A percentile compares a stretch with the other conserved stretches of the same genome.
Evolutionary conservation across 1,140 invertebrate genomes (phyloP).

Genomic region (Brachionus rubens): DNA sequence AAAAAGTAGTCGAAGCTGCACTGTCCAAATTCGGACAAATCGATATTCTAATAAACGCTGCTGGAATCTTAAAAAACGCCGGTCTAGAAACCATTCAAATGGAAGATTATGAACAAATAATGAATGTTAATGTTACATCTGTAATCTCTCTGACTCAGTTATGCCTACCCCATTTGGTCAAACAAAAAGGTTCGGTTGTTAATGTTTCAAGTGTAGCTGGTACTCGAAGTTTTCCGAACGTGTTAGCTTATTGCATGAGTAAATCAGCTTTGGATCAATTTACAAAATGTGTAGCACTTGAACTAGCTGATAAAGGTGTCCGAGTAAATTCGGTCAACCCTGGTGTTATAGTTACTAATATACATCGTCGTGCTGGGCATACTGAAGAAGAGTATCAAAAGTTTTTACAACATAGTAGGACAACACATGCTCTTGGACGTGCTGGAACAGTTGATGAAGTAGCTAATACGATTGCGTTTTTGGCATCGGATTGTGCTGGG

Average conservation of each 20-base stretch:
- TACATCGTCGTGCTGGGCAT: conserved; percentile 74
- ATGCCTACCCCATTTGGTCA: conserved; percentile 49
- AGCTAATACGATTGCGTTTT: conserved; percentile 75
- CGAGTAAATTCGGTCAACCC: conserved; percentile 76
- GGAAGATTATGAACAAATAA: conserved; percentile 76
- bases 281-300: conserved; percentile 73
- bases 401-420: conserved; percentile 71
- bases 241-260: conserved; percentile 76
- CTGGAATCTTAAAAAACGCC: conserved; percentile 76
- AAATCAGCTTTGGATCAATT: conserved; percentile 86
- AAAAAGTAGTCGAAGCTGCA: too few relatives aligned
- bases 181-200: conserved; percentile 49
- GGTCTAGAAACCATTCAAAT: conserved; percentile 76
- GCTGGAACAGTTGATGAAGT: conserved; percentile 73
- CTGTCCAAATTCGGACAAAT: too few relatives aligned
- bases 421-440: conserved; percentile 77
- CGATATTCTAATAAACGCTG: conserved; percentile 70
- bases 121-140: conserved; percentile 76
- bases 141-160: conserved; percentile 49
- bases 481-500: conserved; percentile 73
- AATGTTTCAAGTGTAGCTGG: conserved; percentile 48
- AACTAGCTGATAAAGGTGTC: conserved; percentile 74
- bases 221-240: conserved; percentile 56
- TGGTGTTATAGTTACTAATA: conserved; percentile 72
- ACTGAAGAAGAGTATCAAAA: conserved; percentile 68